A percentile compares a stretch with the other conserved stretches of the same genome.
Conservation (phyloP, 1,140 invertebrate genomes). For the Aphelenchoides avenae region DNA sequence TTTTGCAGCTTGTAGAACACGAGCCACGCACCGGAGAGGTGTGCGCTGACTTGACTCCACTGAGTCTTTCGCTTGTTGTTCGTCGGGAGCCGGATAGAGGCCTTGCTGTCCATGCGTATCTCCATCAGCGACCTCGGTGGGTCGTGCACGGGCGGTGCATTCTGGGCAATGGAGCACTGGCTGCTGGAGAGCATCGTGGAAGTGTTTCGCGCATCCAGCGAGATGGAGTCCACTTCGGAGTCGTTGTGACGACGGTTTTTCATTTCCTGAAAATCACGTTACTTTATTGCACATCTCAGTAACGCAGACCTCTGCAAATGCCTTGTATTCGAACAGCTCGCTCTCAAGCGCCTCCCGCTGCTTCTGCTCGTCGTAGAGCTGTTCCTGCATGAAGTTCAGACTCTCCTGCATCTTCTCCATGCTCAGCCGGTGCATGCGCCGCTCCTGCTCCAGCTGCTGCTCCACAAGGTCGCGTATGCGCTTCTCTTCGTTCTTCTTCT, state of each 20-base stretch:
- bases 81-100: slow-evolving; percentile 1
- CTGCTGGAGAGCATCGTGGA: background rate
- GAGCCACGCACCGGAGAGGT: background rate
- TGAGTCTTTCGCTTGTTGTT: background rate
- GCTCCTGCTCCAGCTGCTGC: slow-evolving; percentile 4
- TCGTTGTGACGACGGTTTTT: slow-evolving; percentile 1
- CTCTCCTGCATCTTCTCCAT: slow-evolving; percentile 5
- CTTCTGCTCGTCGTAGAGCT: slow-evolving; percentile 5
- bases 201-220: slow-evolving; percentile 3
- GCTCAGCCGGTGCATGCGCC: background rate
- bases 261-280: slow-evolving; percentile 6
- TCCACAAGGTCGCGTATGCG: background rate
- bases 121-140: background rate
- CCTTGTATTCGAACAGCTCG: background rate
- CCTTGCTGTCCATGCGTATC: background rate
- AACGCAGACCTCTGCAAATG: slow-evolving; percentile 5
- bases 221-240: slow-evolving; percentile 1
- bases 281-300: too few relatives aligned
- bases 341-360: background rate
- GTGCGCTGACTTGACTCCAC: background rate
- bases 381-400: slow-evolving; percentile 10
- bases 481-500: slow-evolving; percentile 7
- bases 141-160: too few relatives aligned
- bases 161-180: background rate
- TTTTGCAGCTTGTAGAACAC: slow-evolving; percentile 11